phyloP scores from a whole-genome alignment of 2,113 vertebrate species.

The Eulemur rufifrons region DNA sequence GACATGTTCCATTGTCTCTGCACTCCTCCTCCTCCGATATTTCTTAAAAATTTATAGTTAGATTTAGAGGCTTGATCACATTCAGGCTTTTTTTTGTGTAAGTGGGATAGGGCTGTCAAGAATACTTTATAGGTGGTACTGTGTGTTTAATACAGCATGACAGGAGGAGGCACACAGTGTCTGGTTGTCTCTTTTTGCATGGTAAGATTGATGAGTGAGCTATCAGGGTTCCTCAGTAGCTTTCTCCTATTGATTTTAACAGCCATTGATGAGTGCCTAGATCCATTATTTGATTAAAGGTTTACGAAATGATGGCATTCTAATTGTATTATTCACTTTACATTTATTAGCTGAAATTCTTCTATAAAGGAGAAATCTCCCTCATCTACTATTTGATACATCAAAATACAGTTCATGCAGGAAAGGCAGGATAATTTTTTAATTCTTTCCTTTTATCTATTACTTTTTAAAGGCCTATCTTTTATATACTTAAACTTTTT shows the following conservation, averaged over 20 bases:
- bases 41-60: constrained; percentile 24
- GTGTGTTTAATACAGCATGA: neutral
- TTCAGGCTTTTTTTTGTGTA: neutral
- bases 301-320: constrained; percentile 9
- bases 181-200: neutral
- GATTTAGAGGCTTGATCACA: neutral
- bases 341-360: constrained; percentile 4
- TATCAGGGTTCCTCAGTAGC: neutral
- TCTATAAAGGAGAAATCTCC: neutral
- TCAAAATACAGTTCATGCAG: neutral
- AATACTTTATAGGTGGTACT: neutral
- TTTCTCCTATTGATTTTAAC: neutral
- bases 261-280: neutral
- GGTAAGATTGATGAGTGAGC: neutral
- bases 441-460: neutral
- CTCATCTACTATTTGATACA: neutral
- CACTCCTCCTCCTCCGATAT: neutral
- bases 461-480: neutral
- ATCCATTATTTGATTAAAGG: neutral
- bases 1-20: neutral
- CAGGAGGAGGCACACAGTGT: neutral
- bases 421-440: neutral
- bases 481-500: neutral
- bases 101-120: neutral
- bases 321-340: neutral